A percentile compares a stretch with the other conserved stretches of the same genome.
These are phyloP conservation scores for Meles meles DNA, from an alignment of 2,113 vertebrate genomes.

Conservation along the genomic window DNA sequence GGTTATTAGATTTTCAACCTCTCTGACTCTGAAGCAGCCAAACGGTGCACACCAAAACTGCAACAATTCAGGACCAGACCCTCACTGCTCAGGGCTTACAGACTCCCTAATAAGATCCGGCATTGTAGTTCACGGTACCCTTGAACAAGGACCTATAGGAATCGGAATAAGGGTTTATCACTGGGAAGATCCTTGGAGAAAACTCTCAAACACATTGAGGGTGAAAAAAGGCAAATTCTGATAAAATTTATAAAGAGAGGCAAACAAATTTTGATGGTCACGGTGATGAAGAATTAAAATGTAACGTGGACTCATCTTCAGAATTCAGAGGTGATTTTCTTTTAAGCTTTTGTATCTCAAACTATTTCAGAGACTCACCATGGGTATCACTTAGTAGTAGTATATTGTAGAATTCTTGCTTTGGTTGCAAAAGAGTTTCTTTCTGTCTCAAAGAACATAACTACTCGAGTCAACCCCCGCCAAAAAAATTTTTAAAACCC, in stretches of 20 bases:
- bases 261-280: neutral
- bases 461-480: neutral
- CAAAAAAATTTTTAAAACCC: neutral
- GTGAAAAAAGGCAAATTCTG: neutral
- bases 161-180: neutral
- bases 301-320: neutral
- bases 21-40: conserved; percentile 33
- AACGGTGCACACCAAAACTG: neutral
- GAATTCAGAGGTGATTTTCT: conserved; percentile 18
- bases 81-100: neutral
- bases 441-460: neutral
- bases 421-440: neutral
- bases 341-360: conserved; percentile 8
- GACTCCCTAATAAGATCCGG: neutral
- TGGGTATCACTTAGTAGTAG: neutral
- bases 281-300: neutral
- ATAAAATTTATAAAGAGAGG: conserved; percentile 2
- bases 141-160: neutral
- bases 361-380: neutral
- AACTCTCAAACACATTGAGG: neutral
- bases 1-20: neutral
- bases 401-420: neutral
- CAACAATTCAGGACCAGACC: neutral
- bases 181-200: neutral
- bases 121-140: neutral